A percentile compares a stretch with the other conserved stretches of the same genome.
phyloP scores from a whole-genome alignment of 2,888 invertebrate genomes.

The Latrodectus hesperus region DNA sequence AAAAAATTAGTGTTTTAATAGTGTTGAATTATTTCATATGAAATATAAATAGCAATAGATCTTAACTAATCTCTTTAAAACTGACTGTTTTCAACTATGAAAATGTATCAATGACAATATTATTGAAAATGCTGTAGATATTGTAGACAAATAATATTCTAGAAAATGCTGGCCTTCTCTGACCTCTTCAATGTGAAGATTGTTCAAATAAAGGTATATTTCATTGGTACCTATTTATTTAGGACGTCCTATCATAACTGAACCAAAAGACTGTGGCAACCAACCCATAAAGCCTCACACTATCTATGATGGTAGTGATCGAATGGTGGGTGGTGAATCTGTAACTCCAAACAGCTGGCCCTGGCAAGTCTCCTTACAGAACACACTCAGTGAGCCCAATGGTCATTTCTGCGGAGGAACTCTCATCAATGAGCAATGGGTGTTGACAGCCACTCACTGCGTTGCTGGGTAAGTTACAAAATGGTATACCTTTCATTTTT shows the following conservation, averaged over 20 bases:
- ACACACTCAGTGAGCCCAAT: background rate
- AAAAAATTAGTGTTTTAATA: too few relatives aligned
- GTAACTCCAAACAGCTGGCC: slow-evolving; percentile 43
- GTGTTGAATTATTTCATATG: too few relatives aligned
- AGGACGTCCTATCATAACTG: slow-evolving; percentile 1
- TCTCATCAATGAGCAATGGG: slow-evolving; percentile 33
- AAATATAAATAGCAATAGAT: too few relatives aligned
- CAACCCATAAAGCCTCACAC: background rate
- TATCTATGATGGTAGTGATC: background rate
- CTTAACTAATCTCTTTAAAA: too few relatives aligned
- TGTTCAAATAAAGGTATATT: background rate
- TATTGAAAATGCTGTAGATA: too few relatives aligned
- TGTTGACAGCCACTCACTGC: slow-evolving; percentile 34
- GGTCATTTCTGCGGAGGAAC: slow-evolving; percentile 37
- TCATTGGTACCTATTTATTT: too few relatives aligned
- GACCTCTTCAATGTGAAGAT: background rate
- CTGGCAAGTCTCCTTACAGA: slow-evolving; percentile 35
- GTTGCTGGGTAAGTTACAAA: slow-evolving; percentile 13
- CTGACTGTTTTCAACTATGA: too few relatives aligned
- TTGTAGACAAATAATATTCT: too few relatives aligned
- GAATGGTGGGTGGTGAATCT: slow-evolving; percentile 25
- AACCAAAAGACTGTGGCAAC: background rate
- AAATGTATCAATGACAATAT: too few relatives aligned
- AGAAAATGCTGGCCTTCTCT: too few relatives aligned
- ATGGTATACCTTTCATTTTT: background rate